These are phyloP conservation scores for Melikaiella ostensackeni DNA, from an alignment of 2,888 invertebrate species.

Conservation along the genomic window DNA sequence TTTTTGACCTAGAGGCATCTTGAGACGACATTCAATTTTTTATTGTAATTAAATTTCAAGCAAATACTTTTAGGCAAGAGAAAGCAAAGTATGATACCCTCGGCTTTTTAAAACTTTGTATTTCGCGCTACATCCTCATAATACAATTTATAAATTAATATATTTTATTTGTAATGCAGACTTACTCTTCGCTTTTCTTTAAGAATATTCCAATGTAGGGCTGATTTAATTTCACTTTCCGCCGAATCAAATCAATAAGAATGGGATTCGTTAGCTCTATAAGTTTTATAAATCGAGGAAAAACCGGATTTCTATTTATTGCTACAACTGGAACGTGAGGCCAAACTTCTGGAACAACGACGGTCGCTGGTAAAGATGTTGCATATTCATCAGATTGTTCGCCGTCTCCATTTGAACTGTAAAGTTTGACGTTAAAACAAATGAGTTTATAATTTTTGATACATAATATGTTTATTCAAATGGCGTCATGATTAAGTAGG, in stretches of 20 bases:
- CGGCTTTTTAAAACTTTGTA: no score
- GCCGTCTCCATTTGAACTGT: constrained; percentile 52
- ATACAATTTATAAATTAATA: constrained; percentile 13
- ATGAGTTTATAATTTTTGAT: neutral
- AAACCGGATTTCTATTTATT: constrained; percentile 95
- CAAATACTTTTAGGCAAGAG: no score
- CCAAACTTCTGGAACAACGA: constrained; percentile 97
- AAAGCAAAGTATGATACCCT: no score
- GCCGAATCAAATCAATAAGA: constrained; percentile 91
- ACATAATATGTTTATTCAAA: neutral
- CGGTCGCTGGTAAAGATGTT: constrained; percentile 86
- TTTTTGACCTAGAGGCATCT: no score
- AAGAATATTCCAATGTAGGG: constrained; percentile 98
- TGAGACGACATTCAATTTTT: no score
- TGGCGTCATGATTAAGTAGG: no score
- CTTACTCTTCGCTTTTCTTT: constrained; percentile 91
- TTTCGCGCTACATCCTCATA: neutral
- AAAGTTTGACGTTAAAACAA: constrained; percentile 8
- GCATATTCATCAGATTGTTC: constrained; percentile 68
- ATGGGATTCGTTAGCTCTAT: constrained; percentile 95
- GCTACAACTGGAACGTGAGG: constrained; percentile 97
- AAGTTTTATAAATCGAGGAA: constrained; percentile 98
- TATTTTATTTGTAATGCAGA: constrained; percentile 42
- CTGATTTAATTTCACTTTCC: constrained; percentile 96
- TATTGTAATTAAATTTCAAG: no score